These are phyloP conservation scores for Sphaerophoria rueppellii DNA, from an alignment of 2,888 invertebrate species.

Conservation along the genomic window DNA sequence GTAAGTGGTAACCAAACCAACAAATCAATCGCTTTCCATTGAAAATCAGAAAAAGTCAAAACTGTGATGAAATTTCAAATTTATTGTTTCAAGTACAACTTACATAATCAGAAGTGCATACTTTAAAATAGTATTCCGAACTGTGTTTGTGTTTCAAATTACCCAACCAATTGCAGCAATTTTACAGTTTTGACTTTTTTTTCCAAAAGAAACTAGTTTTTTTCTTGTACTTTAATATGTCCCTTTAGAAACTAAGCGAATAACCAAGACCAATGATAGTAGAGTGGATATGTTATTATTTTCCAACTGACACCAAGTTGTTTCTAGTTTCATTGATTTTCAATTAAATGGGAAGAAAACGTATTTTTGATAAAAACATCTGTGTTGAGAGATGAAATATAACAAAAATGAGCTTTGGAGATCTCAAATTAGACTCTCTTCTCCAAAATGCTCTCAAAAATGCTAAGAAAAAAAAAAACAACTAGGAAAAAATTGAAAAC, in stretches of 20 bases:
- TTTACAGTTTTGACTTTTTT: constrained; percentile 69
- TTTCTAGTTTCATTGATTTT: constrained; percentile 69
- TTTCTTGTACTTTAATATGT: constrained; percentile 21
- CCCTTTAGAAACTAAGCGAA: constrained; percentile 54
- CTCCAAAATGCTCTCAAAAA: constrained; percentile 6
- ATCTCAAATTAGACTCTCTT: constrained; percentile 1
- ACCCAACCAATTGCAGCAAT: constrained; percentile 58
- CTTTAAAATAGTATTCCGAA: background rate
- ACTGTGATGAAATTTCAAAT: constrained; percentile 54
- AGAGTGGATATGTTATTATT: constrained; percentile 31
- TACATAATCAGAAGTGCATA: constrained; percentile 12
- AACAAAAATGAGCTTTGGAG: background rate
- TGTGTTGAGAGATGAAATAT: background rate
- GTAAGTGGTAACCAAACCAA: background rate
- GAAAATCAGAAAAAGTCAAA: constrained; percentile 68
- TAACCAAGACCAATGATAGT: constrained; percentile 21
- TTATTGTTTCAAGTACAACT: constrained; percentile 46
- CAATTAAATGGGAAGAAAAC: constrained; percentile 27
- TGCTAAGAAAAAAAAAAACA: constrained; percentile 40
- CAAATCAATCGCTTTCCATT: constrained; percentile 8
- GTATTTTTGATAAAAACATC: constrained; percentile 19
- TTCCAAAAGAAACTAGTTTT: constrained; percentile 61
- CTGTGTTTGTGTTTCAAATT: constrained; percentile 4
- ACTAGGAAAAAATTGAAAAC: constrained; percentile 1
- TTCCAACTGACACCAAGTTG: constrained; percentile 49